phyloP scores from a whole-genome alignment of 2,113 vertebrate species.

The Balaenoptera acutorostrata region DNA sequence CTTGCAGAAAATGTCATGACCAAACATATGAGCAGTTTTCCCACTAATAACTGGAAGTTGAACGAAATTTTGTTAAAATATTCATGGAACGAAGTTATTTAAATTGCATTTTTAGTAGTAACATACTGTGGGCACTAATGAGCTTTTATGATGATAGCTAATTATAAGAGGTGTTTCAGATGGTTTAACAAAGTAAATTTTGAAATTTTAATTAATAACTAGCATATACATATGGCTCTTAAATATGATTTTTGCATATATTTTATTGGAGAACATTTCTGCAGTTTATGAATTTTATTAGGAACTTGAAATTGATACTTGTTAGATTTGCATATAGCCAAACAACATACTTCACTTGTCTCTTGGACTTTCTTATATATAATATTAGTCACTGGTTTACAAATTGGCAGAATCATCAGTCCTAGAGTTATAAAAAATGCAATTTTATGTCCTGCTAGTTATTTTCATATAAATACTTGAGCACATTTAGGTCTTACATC shows the following conservation, averaged over 20 bases:
- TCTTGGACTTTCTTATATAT: neutral
- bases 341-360: neutral
- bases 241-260: neutral
- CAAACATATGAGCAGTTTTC: neutral
- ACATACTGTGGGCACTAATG: neutral
- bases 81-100: neutral
- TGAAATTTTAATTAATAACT: constrained; percentile 11
- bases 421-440: neutral
- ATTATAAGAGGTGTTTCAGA: neutral
- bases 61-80: neutral
- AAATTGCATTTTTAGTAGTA: neutral
- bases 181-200: neutral
- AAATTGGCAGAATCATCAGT: neutral
- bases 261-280: neutral
- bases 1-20: neutral
- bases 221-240: neutral
- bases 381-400: neutral
- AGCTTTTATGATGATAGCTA: neutral
- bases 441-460: neutral
- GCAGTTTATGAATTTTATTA: neutral
- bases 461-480: neutral
- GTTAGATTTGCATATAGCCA: neutral
- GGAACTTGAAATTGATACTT: neutral
- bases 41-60: neutral
- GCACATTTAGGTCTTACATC: neutral